Percentiles rank a stretch among this genome's conserved stretches.
phyloP scores from a whole-genome alignment of 2,888 invertebrate species.

The Smittia aterrima region DNA sequence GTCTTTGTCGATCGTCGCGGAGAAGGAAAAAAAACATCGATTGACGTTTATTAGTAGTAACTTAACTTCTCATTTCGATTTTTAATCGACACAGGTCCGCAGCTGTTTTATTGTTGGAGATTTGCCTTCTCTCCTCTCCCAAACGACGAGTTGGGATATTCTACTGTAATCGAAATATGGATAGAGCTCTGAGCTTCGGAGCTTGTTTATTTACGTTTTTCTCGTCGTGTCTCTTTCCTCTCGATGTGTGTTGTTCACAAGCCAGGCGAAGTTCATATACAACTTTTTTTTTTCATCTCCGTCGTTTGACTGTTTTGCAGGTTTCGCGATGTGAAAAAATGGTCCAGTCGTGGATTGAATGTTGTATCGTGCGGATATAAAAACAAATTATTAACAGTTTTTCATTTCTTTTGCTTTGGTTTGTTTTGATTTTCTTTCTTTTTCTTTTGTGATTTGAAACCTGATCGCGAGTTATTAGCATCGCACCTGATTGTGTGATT shows the following conservation, averaged over 20 bases:
- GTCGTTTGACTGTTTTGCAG: slow-evolving; percentile 9
- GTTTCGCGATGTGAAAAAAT: slow-evolving; percentile 33
- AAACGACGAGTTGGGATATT: background rate
- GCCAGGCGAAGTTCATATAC: background rate
- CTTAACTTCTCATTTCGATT: slow-evolving; percentile 6
- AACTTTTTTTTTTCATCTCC: slow-evolving; percentile 11
- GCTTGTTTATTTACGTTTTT: slow-evolving; percentile 26
- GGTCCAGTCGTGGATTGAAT: slow-evolving; percentile 35
- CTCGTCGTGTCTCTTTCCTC: slow-evolving; percentile 2
- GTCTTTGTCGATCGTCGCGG: too few relatives aligned
- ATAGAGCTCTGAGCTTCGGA: background rate
- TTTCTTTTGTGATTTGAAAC: background rate
- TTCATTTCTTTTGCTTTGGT: slow-evolving; percentile 23
- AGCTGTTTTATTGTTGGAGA: slow-evolving; percentile 6
- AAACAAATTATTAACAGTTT: slow-evolving; percentile 25
- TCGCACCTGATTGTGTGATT: slow-evolving; percentile 9
- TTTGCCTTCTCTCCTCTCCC: background rate
- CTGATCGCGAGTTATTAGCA: slow-evolving; percentile 18
- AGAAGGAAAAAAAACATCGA: background rate
- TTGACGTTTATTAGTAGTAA: slow-evolving; percentile 14
- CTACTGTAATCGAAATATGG: background rate
- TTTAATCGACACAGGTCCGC: slow-evolving; percentile 21
- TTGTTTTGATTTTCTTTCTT: slow-evolving; percentile 9
- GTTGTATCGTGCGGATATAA: slow-evolving; percentile 38
- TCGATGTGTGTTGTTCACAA: slow-evolving; percentile 6